Evolutionary conservation across 2,888 invertebrate genomes (phyloP).

Genomic region (Amphipyra berbera): DNA sequence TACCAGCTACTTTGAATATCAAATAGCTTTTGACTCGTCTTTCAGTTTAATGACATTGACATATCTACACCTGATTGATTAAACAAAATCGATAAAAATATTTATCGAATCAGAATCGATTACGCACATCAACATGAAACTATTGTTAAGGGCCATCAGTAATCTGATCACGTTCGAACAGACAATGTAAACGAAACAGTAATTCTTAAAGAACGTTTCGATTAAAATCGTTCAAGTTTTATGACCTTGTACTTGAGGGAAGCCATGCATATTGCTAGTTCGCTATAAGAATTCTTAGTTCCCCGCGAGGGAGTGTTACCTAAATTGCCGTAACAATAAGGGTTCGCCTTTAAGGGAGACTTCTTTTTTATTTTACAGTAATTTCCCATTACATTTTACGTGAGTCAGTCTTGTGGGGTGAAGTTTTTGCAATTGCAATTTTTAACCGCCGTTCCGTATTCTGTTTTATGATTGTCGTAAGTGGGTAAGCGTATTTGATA

Average conservation of each 20-base stretch:
- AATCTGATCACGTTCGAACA: slow-evolving; percentile 48
- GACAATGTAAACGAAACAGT: slow-evolving; percentile 54
- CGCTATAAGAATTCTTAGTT: slow-evolving; percentile 68
- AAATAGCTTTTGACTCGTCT: slow-evolving; percentile 13
- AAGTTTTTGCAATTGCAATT: slow-evolving; percentile 64
- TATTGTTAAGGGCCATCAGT: slow-evolving; percentile 39
- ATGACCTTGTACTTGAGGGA: slow-evolving; percentile 61
- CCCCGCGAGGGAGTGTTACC: slow-evolving; percentile 66
- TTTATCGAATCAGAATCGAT: slow-evolving; percentile 34
- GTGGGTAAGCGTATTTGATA: slow-evolving; percentile 44
- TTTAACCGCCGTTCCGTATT: slow-evolving; percentile 56
- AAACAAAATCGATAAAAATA: slow-evolving; percentile 45
- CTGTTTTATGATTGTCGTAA: slow-evolving; percentile 57
- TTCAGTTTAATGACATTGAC: slow-evolving; percentile 13
- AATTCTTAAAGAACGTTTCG: slow-evolving; percentile 56
- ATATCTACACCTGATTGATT: slow-evolving; percentile 23
- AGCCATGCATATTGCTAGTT: slow-evolving; percentile 66
- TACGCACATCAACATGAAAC: slow-evolving; percentile 34
- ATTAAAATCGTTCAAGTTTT: slow-evolving; percentile 63
- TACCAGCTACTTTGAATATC: slow-evolving; percentile 1
- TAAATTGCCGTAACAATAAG: slow-evolving; percentile 72
- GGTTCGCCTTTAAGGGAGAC: slow-evolving; percentile 64
- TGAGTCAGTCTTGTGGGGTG: slow-evolving; percentile 66
- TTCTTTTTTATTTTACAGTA: slow-evolving; percentile 72
- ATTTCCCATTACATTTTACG: slow-evolving; percentile 72